Percentiles rank a stretch among this genome's conserved stretches.
phyloP scores from a whole-genome alignment of 1,140 invertebrate genomes.

The Aplysia californica region DNA sequence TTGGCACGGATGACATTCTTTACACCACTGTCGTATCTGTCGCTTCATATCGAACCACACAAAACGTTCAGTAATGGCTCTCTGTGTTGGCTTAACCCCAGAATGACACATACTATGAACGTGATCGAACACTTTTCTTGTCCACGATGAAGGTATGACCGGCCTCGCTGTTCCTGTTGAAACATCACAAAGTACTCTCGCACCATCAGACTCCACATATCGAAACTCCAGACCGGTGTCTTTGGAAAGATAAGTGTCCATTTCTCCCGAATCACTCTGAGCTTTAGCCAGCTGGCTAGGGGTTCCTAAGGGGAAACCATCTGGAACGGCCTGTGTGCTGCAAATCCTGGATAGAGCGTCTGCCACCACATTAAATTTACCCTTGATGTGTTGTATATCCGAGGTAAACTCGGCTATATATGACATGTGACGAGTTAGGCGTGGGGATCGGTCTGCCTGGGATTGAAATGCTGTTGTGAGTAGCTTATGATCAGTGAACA shows the following conservation, averaged over 20 bases:
- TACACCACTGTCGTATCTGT: no score
- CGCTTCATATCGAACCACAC: slow-evolving; percentile 16
- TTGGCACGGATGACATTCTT: slow-evolving; percentile 7
- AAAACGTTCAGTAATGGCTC: slow-evolving; percentile 1
- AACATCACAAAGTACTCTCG: background rate
- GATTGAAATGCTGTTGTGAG: background rate
- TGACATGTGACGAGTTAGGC: background rate
- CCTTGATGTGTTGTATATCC: background rate
- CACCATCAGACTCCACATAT: background rate
- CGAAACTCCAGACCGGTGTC: background rate
- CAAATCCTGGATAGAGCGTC: background rate
- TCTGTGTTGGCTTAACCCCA: background rate
- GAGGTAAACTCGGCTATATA: background rate
- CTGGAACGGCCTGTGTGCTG: background rate
- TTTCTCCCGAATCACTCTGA: background rate
- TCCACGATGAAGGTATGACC: background rate
- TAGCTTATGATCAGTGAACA: background rate
- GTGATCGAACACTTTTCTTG: background rate
- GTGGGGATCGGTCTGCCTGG: background rate
- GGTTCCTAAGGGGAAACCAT: background rate
- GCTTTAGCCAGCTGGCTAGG: background rate
- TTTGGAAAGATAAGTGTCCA: no score
- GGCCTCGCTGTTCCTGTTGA: background rate
- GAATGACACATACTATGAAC: slow-evolving; percentile 3
- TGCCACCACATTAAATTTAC: background rate